Conservation (phyloP, 1,140 invertebrate species). For the Hestina assimilis region DNA sequence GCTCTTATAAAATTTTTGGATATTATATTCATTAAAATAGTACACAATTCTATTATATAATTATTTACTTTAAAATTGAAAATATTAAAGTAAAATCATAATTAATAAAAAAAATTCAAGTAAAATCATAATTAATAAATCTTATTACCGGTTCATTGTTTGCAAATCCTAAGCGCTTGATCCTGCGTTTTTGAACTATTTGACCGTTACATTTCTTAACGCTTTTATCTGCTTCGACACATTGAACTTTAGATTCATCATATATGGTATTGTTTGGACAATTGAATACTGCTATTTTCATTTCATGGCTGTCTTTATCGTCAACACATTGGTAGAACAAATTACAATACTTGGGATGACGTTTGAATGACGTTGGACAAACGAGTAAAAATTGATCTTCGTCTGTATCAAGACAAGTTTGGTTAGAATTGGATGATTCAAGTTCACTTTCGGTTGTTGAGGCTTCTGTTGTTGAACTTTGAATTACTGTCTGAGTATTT, state of each 20-base stretch:
- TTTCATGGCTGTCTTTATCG: constrained; percentile 81
- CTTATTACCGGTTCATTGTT: constrained; percentile 80
- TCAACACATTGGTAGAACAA: constrained; percentile 90
- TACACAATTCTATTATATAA: no score
- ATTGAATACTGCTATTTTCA: constrained; percentile 85
- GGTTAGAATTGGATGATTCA: constrained; percentile 32
- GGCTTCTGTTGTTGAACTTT: constrained; percentile 17
- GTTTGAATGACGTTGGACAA: constrained; percentile 88
- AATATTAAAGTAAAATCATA: not conserved
- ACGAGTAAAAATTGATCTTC: constrained; percentile 85
- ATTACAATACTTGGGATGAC: constrained; percentile 91
- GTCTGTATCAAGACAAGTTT: constrained; percentile 75
- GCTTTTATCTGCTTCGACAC: constrained; percentile 80
- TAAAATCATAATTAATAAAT: constrained; percentile 12
- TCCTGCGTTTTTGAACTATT: constrained; percentile 76
- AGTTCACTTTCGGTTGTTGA: constrained; percentile 41
- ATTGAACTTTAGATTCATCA: constrained; percentile 85
- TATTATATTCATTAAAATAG: no score
- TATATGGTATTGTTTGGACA: constrained; percentile 88
- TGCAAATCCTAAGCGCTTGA: constrained; percentile 77
- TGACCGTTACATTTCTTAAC: constrained; percentile 79
- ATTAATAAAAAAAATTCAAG: not conserved
- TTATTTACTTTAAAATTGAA: no score
- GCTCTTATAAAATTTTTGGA: no score
- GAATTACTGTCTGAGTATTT: constrained; percentile 12